Evolutionary conservation across 2,797 vertebrate species (phyloP).

Genomic region (Macropus fuliginosus): DNA sequence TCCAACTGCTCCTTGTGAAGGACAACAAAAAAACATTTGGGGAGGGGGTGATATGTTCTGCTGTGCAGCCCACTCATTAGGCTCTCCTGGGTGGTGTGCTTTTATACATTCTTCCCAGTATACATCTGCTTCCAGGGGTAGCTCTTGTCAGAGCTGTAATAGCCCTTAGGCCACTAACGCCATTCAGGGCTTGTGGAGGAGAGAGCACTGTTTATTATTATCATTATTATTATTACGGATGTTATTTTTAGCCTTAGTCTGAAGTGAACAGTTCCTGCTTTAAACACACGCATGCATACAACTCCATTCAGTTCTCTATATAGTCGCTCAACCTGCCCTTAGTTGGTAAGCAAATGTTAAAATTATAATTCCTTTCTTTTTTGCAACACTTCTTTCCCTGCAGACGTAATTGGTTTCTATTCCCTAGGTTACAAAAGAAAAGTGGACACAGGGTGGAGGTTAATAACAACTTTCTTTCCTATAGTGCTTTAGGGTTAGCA

Average conservation of each 20-base stretch:
- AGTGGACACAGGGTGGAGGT: background rate
- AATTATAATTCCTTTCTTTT: slow-evolving; percentile 12
- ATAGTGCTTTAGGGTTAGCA: background rate
- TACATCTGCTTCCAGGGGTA: slow-evolving; percentile 63
- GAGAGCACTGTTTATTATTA: slow-evolving; percentile 72
- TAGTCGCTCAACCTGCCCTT: slow-evolving; percentile 47
- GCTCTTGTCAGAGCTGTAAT: slow-evolving; percentile 53
- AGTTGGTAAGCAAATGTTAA: slow-evolving; percentile 56
- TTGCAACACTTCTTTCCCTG: background rate
- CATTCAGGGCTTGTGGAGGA: slow-evolving; percentile 73
- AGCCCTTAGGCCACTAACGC: slow-evolving; percentile 62
- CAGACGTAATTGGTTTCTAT: slow-evolving; percentile 13
- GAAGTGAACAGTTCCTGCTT: slow-evolving; percentile 72
- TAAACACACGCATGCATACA: background rate
- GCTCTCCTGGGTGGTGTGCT: background rate
- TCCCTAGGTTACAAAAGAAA: slow-evolving; percentile 31
- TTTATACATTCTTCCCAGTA: slow-evolving; percentile 58
- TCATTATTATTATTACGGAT: slow-evolving; percentile 63
- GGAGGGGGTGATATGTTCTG: slow-evolving; percentile 59
- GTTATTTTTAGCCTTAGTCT: slow-evolving; percentile 62
- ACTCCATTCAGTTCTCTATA: slow-evolving; percentile 13
- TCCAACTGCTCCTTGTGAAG: slow-evolving; percentile 65
- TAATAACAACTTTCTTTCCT: background rate
- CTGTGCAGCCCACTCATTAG: slow-evolving; percentile 53
- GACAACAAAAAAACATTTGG: slow-evolving; percentile 42